phyloP scores from a whole-genome alignment of 1,140 invertebrate genomes.

The Brachionus rotundiformis region DNA sequence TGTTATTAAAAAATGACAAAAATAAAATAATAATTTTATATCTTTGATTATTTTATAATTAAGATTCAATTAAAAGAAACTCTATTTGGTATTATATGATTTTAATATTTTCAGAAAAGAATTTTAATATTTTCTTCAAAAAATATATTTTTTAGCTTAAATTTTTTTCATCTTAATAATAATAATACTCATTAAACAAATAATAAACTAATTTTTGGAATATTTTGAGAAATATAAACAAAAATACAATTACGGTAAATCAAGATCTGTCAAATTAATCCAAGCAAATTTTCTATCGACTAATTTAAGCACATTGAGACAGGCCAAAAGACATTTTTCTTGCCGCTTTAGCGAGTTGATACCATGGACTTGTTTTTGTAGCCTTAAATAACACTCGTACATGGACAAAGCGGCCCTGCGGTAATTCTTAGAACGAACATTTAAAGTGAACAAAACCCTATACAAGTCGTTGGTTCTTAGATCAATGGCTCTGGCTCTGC shows the following conservation, averaged over 20 bases:
- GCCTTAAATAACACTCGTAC: conserved; percentile 39
- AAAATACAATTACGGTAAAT: neutral
- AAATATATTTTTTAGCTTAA: no score
- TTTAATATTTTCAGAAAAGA: no score
- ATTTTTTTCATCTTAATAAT: no score
- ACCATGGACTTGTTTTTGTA: neutral
- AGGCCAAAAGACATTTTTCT: conserved; percentile 40
- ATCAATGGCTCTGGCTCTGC: conserved; percentile 30
- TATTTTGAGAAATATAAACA: neutral
- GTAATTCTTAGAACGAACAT: conserved; percentile 19
- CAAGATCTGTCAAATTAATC: conserved; percentile 18
- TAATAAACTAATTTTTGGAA: neutral
- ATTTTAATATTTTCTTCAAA: no score
- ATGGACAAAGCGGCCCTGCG: conserved; percentile 19
- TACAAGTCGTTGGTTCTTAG: conserved; percentile 31
- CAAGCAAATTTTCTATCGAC: conserved; percentile 2
- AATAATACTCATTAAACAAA: neutral
- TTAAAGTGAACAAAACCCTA: neutral
- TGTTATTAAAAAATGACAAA: no score
- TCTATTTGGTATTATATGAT: no score
- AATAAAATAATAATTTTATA: no score
- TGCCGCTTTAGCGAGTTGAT: conserved; percentile 38
- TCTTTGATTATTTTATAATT: no score
- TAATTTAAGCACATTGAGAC: conserved; percentile 37
- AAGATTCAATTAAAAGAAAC: no score